Base-by-base conservation (phyloP, 1,140 invertebrate genomes). In the Dendrolimus kikuchii region DNA sequence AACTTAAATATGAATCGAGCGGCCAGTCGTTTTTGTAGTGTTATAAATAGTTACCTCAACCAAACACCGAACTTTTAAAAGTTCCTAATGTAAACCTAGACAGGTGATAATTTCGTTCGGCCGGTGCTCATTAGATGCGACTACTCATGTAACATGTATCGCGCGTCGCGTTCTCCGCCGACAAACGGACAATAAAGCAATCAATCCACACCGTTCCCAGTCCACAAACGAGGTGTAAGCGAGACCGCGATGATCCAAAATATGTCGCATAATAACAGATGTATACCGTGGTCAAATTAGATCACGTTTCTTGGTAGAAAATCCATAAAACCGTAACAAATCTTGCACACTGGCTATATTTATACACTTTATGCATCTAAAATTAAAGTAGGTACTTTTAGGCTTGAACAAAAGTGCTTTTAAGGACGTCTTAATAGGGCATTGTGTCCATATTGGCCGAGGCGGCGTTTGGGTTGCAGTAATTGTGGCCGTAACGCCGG, bases 121-220 rank as follows among this genome's bases (percentile, higher is more conserved):
- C 55, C 67, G 51, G 57, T 56, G 71, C 69, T 81, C 74, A 81
- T 79, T 78, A 80, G 74, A 56, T 62, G 68, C 63, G 60, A 60
- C 48, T 50, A 54, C 64, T 82, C 79, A 77, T 84, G 81, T 77
- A 77, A 76, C 74, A 84, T 81, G 75, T 81, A 81, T 77, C 51
- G 58, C 76, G 71, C 74, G 68, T 84, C 75, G 67, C 57, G 57
- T 57, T 49, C 8, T 53, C 60, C 66, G 55, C 58, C 63, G 63
- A 65, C 65, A 52, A 1, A 3, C 23, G 63, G 63, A 79, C 78
- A 79, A 79, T 82, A 77, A 81, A 84, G 78, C 76, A 84, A 77
- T 84, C 79, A 78, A 72, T 72, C 72, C 62, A 64, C 66, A 67
- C 68, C 65, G 62, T 55, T 57, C 54, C 48, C 55, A 60, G 51